phyloP scores from a whole-genome alignment of 2,113 vertebrate species.

The Dissostichus mawsoni region DNA sequence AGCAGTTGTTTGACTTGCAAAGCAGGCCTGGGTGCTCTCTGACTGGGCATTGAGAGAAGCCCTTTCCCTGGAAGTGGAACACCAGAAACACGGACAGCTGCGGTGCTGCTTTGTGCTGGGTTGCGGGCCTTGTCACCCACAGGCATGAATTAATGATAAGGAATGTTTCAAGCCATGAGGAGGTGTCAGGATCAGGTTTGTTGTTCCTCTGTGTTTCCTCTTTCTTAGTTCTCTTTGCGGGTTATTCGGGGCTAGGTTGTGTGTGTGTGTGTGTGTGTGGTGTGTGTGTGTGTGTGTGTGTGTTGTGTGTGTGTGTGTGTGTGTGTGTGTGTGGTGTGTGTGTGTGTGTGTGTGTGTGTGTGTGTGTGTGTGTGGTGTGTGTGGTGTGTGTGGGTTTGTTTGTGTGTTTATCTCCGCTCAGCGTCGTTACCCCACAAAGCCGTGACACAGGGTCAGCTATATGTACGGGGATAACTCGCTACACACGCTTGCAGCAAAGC shows the following conservation, averaged over 20 bases:
- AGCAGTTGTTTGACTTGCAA: conserved; percentile 86
- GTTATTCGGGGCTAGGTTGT: conserved; percentile 76
- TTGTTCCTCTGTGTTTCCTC: conserved; percentile 80
- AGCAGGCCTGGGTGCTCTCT: conserved; percentile 71
- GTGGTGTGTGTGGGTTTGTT: conserved; percentile 29
- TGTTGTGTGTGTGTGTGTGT: conserved; percentile 36
- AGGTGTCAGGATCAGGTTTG: conserved; percentile 87
- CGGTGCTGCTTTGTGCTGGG: conserved; percentile 59
- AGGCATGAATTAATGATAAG: conserved; percentile 86
- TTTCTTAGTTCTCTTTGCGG: conserved; percentile 64
- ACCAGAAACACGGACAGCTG: conserved; percentile 51
- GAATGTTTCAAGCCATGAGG: conserved; percentile 82
- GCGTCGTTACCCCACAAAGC: conserved; percentile 77
- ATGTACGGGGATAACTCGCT: conserved; percentile 59
- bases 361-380: conserved; percentile 33
- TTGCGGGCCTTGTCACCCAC: conserved; percentile 79
- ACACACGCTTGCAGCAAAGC: conserved; percentile 50
- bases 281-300: conserved; percentile 32
- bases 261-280: conserved; percentile 12
- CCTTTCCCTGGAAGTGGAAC: conserved; percentile 61
- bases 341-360: conserved; percentile 7
- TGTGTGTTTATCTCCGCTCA: conserved; percentile 73
- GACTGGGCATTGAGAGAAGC: conserved; percentile 34
- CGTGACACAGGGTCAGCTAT: conserved; percentile 72
- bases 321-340: conserved; percentile 38